phyloP scores from a whole-genome alignment of 2,888 invertebrate species.

The Emmelina monodactyla region DNA sequence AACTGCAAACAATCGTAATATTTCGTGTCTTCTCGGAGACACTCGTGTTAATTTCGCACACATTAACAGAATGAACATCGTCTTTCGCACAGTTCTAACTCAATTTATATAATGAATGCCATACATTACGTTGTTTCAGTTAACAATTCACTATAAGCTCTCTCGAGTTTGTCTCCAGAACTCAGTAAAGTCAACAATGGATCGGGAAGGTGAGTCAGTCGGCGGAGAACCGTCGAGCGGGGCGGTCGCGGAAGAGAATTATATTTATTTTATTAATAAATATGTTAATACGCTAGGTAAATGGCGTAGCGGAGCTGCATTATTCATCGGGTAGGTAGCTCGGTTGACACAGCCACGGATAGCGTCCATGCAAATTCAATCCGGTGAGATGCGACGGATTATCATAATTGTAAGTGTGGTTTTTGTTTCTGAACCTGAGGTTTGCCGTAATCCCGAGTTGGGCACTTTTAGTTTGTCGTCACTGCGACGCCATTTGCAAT shows the following conservation, averaged over 20 bases:
- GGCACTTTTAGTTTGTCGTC: constrained; percentile 63
- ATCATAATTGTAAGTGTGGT: constrained; percentile 64
- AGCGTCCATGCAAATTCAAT: constrained; percentile 62
- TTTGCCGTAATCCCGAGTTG: constrained; percentile 57
- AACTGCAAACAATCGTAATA: constrained; percentile 3
- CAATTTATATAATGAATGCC: constrained; percentile 62
- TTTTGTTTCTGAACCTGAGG: constrained; percentile 63
- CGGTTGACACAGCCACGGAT: constrained; percentile 63
- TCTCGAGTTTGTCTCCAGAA: constrained; percentile 24
- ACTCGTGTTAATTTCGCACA: constrained; percentile 50
- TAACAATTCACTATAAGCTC: constrained; percentile 46
- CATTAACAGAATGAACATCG: constrained; percentile 57
- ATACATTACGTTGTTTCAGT: constrained; percentile 53
- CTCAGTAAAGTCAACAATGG: constrained; percentile 46
- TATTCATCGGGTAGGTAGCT: constrained; percentile 57
- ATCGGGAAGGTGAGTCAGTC: constrained; percentile 29
- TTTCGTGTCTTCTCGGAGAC: constrained; percentile 16
- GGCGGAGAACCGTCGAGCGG: constrained; percentile 23
- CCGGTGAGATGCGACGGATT: constrained; percentile 57
- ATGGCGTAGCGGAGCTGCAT: constrained; percentile 50
- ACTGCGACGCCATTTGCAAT: constrained; percentile 60
- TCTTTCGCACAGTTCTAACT: constrained; percentile 42
- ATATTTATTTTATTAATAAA: constrained; percentile 67
- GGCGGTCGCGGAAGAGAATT: constrained; percentile 51
- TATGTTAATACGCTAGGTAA: constrained; percentile 62